These are phyloP conservation scores for Cepaea hortensis DNA, from an alignment of 2,888 invertebrate species.

Conservation along the genomic window DNA sequence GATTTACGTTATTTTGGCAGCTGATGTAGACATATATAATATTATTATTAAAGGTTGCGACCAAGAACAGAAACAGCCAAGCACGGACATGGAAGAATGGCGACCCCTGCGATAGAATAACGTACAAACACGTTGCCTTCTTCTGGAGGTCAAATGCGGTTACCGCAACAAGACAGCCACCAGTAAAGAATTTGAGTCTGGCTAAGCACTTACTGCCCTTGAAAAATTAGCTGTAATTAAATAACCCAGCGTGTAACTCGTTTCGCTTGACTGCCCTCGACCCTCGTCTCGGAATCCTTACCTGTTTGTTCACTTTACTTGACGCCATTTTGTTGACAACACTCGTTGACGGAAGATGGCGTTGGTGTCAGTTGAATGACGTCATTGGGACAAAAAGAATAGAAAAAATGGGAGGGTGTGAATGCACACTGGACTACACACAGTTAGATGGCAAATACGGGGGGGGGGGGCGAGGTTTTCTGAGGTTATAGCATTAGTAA, in stretches of 20 bases:
- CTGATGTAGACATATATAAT: too few relatives aligned
- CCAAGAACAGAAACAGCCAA: too few relatives aligned
- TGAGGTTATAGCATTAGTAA: too few relatives aligned
- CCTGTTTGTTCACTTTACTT: slow-evolving; percentile 47
- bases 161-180: neutral
- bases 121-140: neutral
- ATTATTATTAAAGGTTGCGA: too few relatives aligned
- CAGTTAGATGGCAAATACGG: too few relatives aligned
- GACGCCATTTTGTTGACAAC: slow-evolving; percentile 37
- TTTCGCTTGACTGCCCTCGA: neutral
- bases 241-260: neutral
- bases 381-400: neutral
- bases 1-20: too few relatives aligned
- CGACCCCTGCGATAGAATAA: too few relatives aligned
- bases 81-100: too few relatives aligned
- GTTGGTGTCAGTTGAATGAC: neutral
- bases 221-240: neutral
- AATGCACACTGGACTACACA: too few relatives aligned
- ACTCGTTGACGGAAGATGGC: slow-evolving; percentile 16
- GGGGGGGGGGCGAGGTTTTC: too few relatives aligned
- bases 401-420: too few relatives aligned
- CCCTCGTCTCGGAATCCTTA: slow-evolving; percentile 28
- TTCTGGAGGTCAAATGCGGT: neutral
- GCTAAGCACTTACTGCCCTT: neutral
- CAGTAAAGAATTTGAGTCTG: neutral